A percentile compares a stretch with the other conserved stretches of the same genome.
Evolutionary conservation across 53 echinoderm and acorn worm genomes (phyloP).

Genomic region (Stichopus horrens): DNA sequence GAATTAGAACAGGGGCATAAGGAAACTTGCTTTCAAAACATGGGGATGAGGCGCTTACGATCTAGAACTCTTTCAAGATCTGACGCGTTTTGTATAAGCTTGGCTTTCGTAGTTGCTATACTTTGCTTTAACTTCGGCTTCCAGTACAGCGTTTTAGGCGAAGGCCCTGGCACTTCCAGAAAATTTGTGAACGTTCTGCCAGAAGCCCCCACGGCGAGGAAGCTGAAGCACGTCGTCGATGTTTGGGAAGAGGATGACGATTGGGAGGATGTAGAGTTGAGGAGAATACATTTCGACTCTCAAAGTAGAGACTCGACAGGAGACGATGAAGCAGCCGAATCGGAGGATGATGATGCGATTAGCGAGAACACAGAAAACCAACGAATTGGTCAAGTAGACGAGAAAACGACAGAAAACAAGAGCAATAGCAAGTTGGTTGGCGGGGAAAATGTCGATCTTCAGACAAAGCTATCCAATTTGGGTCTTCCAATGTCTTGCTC

Average conservation of each 20-base stretch:
- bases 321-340: neutral
- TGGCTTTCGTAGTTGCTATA: conserved; percentile 4
- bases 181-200: neutral
- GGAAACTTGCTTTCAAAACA: neutral
- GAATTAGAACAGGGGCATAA: neutral
- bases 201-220: neutral
- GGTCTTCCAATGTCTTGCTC: neutral
- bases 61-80: neutral
- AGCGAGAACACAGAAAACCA: too few relatives aligned
- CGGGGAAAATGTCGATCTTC: neutral
- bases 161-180: neutral
- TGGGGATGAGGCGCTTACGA: neutral
- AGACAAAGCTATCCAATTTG: too few relatives aligned
- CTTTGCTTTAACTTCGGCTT: conserved; percentile 27
- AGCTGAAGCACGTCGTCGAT: neutral
- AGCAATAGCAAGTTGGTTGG: neutral
- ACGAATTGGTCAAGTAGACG: too few relatives aligned
- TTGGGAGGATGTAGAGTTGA: conserved; percentile 26
- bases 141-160: conserved; percentile 1
- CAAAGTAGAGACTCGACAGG: neutral
- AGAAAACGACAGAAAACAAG: too few relatives aligned
- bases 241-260: conserved; percentile 20
- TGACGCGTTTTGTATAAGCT: conserved; percentile 19
- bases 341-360: neutral
- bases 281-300: neutral